Conservation (phyloP, 2,888 invertebrate species). For the Eupithecia subumbrata region DNA sequence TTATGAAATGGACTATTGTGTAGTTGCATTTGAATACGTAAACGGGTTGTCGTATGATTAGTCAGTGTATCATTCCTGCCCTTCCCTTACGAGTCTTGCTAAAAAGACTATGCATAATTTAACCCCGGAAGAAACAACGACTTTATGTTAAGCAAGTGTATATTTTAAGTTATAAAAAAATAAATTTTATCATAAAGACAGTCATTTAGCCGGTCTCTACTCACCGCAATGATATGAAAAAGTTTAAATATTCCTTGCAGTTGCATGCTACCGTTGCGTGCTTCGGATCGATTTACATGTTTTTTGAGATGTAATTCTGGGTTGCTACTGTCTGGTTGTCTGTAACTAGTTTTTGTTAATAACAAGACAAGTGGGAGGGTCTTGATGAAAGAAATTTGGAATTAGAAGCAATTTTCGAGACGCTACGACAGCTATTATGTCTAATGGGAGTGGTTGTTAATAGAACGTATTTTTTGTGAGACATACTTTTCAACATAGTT, state of each 20-base stretch:
- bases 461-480: slow-evolving; percentile 37
- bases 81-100: slow-evolving; percentile 15
- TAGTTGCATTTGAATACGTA: slow-evolving; percentile 21
- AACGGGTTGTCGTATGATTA: slow-evolving; percentile 21
- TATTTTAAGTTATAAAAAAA: slow-evolving; percentile 27
- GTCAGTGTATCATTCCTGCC: slow-evolving; percentile 16
- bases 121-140: slow-evolving; percentile 21
- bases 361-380: slow-evolving; percentile 52
- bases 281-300: slow-evolving; percentile 73
- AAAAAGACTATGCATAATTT: slow-evolving; percentile 26
- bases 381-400: slow-evolving; percentile 58
- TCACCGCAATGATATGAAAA: slow-evolving; percentile 35
- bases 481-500: slow-evolving; percentile 25
- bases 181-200: slow-evolving; percentile 28
- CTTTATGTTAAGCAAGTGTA: slow-evolving; percentile 23
- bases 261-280: slow-evolving; percentile 71
- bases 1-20: slow-evolving; percentile 22
- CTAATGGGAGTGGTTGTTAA: slow-evolving; percentile 32
- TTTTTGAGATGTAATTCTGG: slow-evolving; percentile 65
- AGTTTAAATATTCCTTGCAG: slow-evolving; percentile 40
- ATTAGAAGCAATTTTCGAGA: slow-evolving; percentile 55
- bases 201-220: slow-evolving; percentile 35
- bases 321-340: slow-evolving; percentile 68
- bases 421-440: slow-evolving; percentile 40
- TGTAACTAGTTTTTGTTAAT: slow-evolving; percentile 61